Evolutionary conservation across 2,888 invertebrate genomes (phyloP), one percentile per base, ranked within the genome.

Genomic region (Holacanthella duospinosa): DNA sequence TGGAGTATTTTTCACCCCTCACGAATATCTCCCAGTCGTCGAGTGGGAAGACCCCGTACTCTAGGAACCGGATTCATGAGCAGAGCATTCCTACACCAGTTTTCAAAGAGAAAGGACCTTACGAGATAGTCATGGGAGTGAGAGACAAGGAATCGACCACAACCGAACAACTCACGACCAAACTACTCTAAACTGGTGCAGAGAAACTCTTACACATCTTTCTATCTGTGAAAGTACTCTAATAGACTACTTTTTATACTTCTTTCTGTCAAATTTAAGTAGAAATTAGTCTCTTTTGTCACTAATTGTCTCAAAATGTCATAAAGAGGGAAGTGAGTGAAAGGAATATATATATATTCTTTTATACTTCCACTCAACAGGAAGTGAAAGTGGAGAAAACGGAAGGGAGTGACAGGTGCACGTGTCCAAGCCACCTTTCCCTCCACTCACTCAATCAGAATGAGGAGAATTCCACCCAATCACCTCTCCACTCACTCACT

Each of bases 1-100:
- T 68, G 68, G 68, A 68, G 66, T 63, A 48, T 62, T 62, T 61
- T 59, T 62, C 55, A 61, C 64, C 54, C 55, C 55, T 16, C 36
- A 19, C 29, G 2, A 25, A 44, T 44, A 29, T 28, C 43, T 28
- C 24, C 26, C 4, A 19, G 36, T 25, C 36, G 9, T 28, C 27
- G 27, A 16, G 6, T 12, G 27, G 36, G 36, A 21, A 58, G 58
- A 29, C 9, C 6, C 12, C 12, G 36, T 9, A 29, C 4, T 9
- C 3, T 16, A 24, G 36, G 29, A 58, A 58, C 61, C 61, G 61
- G 64, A 64, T 64, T 64, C 61, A 48, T 43, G 54, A 58, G 48
- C 62, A 61, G 63, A 63, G 44, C 64, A 66, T 67, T 61, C 64
- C 57, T 65, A 28, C 61, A 63, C 53, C 36, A 61, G 65, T 59